phyloP scores from a whole-genome alignment of 1,140 invertebrate species.

The Anastrepha obliqua region DNA sequence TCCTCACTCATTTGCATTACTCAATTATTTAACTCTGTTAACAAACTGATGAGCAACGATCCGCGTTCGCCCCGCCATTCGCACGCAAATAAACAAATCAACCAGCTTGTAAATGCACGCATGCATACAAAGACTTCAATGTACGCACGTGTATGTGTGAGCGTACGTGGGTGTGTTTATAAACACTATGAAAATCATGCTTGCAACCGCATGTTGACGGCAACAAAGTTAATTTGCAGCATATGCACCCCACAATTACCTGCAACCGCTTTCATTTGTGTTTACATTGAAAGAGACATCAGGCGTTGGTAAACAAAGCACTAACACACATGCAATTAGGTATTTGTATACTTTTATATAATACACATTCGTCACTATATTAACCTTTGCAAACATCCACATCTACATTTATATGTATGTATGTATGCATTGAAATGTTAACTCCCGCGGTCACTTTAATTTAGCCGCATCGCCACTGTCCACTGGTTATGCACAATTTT shows the following conservation, averaged over 20 bases:
- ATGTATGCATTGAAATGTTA: not conserved
- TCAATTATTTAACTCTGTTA: constrained; percentile 45
- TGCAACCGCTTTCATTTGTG: not conserved
- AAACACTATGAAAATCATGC: constrained; percentile 20
- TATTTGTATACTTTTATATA: too few species aligned
- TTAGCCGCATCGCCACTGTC: not conserved
- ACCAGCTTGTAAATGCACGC: not conserved
- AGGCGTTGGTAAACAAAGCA: constrained; percentile 2
- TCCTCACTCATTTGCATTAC: not conserved
- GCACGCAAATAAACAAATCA: constrained; percentile 31
- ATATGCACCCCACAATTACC: constrained; percentile 32
- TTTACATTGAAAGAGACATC: constrained; percentile 21
- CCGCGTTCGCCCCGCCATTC: constrained; percentile 11
- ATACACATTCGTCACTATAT: not conserved
- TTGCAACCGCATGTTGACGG: constrained; percentile 42
- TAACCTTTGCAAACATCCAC: not conserved
- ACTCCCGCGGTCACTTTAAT: not conserved
- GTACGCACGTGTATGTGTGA: not conserved
- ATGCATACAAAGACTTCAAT: not conserved
- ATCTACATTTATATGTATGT: not conserved
- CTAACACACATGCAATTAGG: not conserved
- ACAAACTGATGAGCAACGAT: constrained; percentile 12
- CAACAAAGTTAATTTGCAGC: constrained; percentile 35
- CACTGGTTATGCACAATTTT: not conserved
- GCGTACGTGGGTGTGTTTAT: not conserved